Evolutionary conservation across 2,113 vertebrate genomes (phyloP).

Genomic region (Diadophis punctatus): DNA sequence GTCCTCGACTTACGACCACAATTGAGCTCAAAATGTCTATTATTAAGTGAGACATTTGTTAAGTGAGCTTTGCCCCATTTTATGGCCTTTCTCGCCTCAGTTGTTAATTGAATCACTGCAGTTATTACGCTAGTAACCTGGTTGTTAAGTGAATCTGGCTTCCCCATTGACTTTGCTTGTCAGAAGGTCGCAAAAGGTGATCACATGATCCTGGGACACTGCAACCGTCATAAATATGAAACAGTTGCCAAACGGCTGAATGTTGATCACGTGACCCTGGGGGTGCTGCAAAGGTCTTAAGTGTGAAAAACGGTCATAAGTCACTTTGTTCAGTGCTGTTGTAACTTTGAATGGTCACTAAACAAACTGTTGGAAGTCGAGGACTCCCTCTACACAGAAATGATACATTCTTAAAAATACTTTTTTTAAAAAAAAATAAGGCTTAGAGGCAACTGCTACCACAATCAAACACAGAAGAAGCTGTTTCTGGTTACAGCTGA

Average conservation of each 20-base stretch:
- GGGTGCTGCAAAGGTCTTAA: too few relatives aligned
- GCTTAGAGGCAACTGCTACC: neutral
- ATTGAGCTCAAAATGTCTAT: neutral
- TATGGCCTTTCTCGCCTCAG: neutral
- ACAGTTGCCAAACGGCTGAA: neutral
- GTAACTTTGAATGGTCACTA: neutral
- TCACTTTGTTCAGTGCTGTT: neutral
- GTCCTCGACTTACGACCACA: neutral
- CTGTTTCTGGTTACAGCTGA: neutral
- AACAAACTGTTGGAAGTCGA: neutral
- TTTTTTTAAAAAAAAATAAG: neutral
- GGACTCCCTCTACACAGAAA: neutral
- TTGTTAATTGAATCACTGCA: neutral
- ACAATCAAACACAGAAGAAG: neutral
- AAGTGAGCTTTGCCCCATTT: neutral
- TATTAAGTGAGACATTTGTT: neutral
- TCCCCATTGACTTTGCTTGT: neutral
- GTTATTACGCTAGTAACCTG: neutral
- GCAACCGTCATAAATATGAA: neutral
- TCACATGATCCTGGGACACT: neutral
- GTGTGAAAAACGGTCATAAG: too few relatives aligned
- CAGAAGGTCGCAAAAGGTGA: neutral
- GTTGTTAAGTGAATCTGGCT: neutral
- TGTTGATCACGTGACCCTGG: neutral
- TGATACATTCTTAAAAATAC: neutral